Evolutionary conservation across 2,797 vertebrate genomes (phyloP).

Genomic region (Tolypeutes matacus): DNA sequence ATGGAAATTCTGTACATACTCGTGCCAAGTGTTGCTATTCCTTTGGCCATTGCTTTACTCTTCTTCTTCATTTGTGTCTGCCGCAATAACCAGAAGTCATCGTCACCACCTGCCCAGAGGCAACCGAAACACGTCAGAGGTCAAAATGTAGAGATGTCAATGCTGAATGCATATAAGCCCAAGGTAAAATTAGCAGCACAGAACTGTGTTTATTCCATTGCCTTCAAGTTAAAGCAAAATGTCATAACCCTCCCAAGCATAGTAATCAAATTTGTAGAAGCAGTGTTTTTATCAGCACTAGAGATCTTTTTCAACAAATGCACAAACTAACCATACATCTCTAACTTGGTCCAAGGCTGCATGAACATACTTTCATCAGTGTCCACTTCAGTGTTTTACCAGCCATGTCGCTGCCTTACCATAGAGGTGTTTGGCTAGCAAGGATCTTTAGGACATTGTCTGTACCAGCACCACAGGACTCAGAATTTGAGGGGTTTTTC

Average conservation of each 20-base stretch:
- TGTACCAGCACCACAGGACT: neutral
- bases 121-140: conserved; percentile 96
- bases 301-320: neutral
- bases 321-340: neutral
- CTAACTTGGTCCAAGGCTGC: neutral
- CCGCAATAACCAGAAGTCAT: conserved; percentile 97
- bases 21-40: conserved; percentile 97
- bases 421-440: neutral
- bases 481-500: neutral
- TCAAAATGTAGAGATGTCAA: conserved; percentile 99
- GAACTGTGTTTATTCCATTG: neutral
- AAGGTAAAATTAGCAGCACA: conserved; percentile 89
- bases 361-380: neutral
- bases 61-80: conserved; percentile 99
- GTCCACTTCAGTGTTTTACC: neutral
- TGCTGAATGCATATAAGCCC: conserved; percentile 97
- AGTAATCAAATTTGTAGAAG: neutral
- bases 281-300: neutral
- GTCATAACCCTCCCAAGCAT: neutral
- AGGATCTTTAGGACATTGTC: neutral
- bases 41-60: conserved; percentile 95
- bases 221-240: neutral
- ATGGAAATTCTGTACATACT: conserved; percentile 99
- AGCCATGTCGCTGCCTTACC: neutral
- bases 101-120: conserved; percentile 92